Evolutionary conservation across 2,113 vertebrate genomes (phyloP), one percentile per base, ranked within the genome.

Genomic region (Silurus meridionalis): DNA sequence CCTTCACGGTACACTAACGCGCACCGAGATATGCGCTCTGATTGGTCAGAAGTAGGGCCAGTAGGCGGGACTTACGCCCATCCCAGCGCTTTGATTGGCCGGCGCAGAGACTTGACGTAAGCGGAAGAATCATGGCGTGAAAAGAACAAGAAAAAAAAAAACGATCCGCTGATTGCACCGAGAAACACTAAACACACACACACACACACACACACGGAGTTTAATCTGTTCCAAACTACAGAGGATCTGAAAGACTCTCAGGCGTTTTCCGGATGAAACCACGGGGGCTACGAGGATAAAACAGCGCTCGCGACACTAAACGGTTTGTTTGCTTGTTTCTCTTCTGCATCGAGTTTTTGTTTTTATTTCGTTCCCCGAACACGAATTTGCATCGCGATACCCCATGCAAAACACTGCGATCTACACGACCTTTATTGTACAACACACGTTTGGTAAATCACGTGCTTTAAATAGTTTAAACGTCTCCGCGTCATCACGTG

Each of bases 41-140:
- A 91, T 91, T 86, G 57, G 87, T 58, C 28, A 25, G 72, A 90
- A 74, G 88, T 79, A 83, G 85, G 1, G 6, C 52, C 7, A 11
- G 6, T 6, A 48, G 89, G 89, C 82, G 89, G 87, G 84, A 8
- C 72, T 28, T 52, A 19, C 1, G 0, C 19, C 0, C 0, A 10
- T 3, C 25, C 55, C 19, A 23, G 55, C 57, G 9, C 4, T 63
- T 63, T 82, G 9, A 90, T 90, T 88, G 87, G 89, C 17, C 84
- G n/a, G 11, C 58, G 23, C 6, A 19, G 28, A 13, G 17, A 37
- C 58, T 50, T 66, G 21, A 64, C 23, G 53, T 61, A 71, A 50
- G 13, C 52, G 57, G 52, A 86, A 84, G 19, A 3, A 57, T 46
- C 5, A 50, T 58, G 15, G 55, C 5, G 11, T 63, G 48, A 88